A percentile compares a stretch with the other conserved stretches of the same genome.
phyloP scores from a whole-genome alignment of 2,113 vertebrate species.

The Cyphotilapia sp. region DNA sequence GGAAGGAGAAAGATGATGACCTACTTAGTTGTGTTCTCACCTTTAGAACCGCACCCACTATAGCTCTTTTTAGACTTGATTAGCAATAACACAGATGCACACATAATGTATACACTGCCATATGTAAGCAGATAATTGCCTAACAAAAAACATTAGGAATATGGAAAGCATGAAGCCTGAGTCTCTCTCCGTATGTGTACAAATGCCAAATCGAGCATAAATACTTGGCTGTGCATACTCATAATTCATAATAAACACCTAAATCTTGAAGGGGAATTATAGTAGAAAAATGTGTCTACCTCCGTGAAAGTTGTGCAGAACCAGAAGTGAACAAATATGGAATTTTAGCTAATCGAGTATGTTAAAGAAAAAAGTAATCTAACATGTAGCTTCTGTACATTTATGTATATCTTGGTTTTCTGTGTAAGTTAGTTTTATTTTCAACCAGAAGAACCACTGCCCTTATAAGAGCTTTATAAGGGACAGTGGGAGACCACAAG shows the following conservation, averaged over 20 bases:
- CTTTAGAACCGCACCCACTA: constrained; percentile 36
- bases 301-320: background rate
- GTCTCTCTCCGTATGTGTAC: background rate
- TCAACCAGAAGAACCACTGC: background rate
- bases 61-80: constrained; percentile 31
- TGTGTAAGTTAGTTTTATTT: background rate
- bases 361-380: background rate
- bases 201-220: background rate
- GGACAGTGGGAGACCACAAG: background rate
- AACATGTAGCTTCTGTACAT: background rate
- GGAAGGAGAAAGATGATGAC: constrained; percentile 21
- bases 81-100: background rate
- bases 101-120: background rate
- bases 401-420: background rate
- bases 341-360: background rate
- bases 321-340: background rate
- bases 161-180: background rate
- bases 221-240: background rate
- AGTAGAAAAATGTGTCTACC: background rate
- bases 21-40: constrained; percentile 46
- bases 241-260: background rate
- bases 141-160: background rate
- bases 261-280: background rate
- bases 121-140: background rate
- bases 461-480: background rate